Percentiles rank a stretch among this genome's conserved stretches.
phyloP scores from a whole-genome alignment of 1,140 invertebrate species.

The Orius insidiosus region DNA sequence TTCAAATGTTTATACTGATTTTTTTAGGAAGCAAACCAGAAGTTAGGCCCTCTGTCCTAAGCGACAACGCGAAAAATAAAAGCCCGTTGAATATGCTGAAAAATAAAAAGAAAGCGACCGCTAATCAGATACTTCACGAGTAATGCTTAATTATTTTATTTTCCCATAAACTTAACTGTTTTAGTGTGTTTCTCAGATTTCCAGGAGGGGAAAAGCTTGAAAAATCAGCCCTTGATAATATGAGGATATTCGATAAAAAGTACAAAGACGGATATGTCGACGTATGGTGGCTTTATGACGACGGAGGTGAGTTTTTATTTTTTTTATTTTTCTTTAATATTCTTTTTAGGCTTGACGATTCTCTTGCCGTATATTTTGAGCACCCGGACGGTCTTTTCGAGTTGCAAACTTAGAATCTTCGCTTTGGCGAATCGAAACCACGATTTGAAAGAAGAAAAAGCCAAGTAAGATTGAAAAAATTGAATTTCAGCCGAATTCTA shows the following conservation, averaged over 20 bases:
- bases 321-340: slow-evolving; percentile 56
- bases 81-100: neutral
- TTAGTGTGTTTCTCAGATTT: slow-evolving; percentile 13
- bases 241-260: slow-evolving; percentile 23
- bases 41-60: neutral
- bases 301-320: slow-evolving; percentile 57
- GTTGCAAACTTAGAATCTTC: slow-evolving; percentile 78
- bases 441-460: slow-evolving; percentile 72
- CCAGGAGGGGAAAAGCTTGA: slow-evolving; percentile 13
- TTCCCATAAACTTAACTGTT: neutral
- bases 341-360: slow-evolving; percentile 56
- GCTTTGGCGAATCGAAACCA: slow-evolving; percentile 68
- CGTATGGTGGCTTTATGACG: slow-evolving; percentile 57
- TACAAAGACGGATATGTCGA: slow-evolving; percentile 37
- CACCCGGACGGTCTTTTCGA: slow-evolving; percentile 62
- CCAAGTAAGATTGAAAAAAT: slow-evolving; percentile 45
- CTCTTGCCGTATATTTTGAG: slow-evolving; percentile 85
- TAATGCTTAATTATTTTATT: neutral
- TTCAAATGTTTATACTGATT: too few relatives aligned
- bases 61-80: neutral
- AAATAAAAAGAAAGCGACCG: slow-evolving; percentile 2
- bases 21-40: neutral
- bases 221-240: slow-evolving; percentile 16
- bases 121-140: slow-evolving; percentile 2
- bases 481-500: neutral